Evolutionary conservation across 2,797 vertebrate genomes (phyloP).

Genomic region (Cryptoprocta ferox): DNA sequence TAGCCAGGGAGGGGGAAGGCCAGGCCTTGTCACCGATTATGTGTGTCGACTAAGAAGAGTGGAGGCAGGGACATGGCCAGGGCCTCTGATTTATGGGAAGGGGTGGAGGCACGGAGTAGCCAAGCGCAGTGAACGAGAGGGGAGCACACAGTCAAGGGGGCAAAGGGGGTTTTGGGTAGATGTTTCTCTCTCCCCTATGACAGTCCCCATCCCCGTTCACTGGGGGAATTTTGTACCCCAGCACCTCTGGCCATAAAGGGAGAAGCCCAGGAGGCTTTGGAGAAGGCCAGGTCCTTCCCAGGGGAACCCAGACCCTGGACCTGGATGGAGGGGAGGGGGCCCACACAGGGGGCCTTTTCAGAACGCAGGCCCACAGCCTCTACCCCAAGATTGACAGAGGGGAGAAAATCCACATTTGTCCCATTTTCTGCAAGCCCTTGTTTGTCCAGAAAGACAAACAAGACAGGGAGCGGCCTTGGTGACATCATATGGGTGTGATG

Average conservation of each 20-base stretch:
- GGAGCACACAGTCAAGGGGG: too few relatives aligned
- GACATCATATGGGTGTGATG: not conserved
- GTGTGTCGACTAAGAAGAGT: not conserved
- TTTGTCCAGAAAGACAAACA: conserved; percentile 59
- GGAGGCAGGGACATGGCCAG: not conserved
- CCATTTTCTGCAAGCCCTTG: not conserved
- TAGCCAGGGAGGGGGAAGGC: not conserved
- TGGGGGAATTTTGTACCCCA: not conserved
- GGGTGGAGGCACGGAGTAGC: not conserved
- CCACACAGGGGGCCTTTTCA: not conserved
- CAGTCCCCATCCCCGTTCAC: not conserved
- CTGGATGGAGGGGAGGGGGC: not conserved
- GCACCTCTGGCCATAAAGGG: not conserved
- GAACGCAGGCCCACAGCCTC: not conserved
- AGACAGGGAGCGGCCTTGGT: not conserved
- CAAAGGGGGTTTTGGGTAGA: not conserved
- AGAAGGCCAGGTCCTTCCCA: not conserved
- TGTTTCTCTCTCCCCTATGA: not conserved
- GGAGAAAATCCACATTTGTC: not conserved
- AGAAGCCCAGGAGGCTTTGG: not conserved
- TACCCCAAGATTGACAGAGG: not conserved
- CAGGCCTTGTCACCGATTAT: not conserved
- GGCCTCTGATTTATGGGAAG: not conserved
- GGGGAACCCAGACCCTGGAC: not conserved
- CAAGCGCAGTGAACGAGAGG: not conserved